Evolutionary conservation across 2,113 vertebrate genomes (phyloP).

Genomic region (Ailurus styani): DNA sequence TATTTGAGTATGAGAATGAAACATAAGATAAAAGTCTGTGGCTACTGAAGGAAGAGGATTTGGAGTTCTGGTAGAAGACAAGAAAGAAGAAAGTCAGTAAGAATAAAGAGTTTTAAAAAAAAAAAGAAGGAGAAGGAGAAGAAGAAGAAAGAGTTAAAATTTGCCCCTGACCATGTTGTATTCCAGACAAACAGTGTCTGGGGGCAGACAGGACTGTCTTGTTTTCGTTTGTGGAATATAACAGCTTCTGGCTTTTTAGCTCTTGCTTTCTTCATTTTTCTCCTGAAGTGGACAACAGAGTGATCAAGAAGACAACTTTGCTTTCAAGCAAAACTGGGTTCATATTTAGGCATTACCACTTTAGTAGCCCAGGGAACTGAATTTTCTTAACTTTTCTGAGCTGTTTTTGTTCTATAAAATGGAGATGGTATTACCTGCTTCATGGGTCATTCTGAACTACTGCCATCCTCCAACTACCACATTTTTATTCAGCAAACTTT

Average conservation of each 20-base stretch:
- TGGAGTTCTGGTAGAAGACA: not conserved
- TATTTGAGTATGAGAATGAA: not conserved
- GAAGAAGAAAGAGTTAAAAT: not conserved
- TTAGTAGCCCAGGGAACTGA: not conserved
- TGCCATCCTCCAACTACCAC: not conserved
- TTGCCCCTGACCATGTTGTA: not conserved
- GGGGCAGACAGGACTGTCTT: too few relatives aligned
- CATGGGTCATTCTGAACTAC: not conserved
- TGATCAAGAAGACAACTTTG: not conserved
- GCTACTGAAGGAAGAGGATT: not conserved
- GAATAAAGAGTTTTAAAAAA: not conserved
- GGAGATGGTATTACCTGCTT: not conserved
- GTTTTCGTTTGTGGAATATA: not conserved
- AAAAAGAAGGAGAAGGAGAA: fast-evolving
- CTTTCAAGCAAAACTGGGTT: not conserved
- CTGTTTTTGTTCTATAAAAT: not conserved
- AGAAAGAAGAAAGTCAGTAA: not conserved
- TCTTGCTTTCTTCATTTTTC: not conserved
- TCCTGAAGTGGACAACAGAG: not conserved
- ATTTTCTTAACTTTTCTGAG: not conserved
- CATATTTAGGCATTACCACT: not conserved
- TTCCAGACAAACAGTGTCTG: not conserved
- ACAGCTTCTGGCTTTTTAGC: not conserved
- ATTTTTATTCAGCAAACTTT: not conserved
- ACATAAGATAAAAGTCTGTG: not conserved